phyloP scores from a whole-genome alignment of 2,888 invertebrate species.

The Lordiphosa fenestrarum region DNA sequence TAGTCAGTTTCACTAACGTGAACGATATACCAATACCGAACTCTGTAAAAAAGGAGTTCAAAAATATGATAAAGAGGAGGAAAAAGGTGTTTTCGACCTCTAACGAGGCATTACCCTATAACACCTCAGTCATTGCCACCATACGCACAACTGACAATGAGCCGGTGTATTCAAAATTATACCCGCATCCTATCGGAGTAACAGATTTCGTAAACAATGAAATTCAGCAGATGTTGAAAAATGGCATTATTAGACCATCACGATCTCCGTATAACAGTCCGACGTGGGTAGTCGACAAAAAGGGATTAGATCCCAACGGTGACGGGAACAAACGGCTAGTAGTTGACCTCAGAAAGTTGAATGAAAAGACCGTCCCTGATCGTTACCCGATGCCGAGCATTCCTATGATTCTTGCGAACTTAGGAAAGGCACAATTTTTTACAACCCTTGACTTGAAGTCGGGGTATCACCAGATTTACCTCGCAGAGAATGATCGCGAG shows the following conservation, averaged over 20 bases:
- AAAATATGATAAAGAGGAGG: constrained; percentile 10
- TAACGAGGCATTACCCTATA: constrained; percentile 5
- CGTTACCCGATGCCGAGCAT: too few relatives aligned
- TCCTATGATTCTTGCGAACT: too few relatives aligned
- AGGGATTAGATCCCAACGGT: constrained; percentile 63
- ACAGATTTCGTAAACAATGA: constrained; percentile 21
- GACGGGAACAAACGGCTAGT: constrained; percentile 22
- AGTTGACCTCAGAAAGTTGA: constrained; percentile 5
- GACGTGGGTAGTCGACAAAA: constrained; percentile 34
- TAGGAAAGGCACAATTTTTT: too few relatives aligned
- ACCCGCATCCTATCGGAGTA: constrained; percentile 12
- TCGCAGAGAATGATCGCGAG: too few relatives aligned
- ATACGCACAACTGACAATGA: constrained; percentile 19
- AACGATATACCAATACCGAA: constrained; percentile 11
- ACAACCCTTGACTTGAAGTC: too few relatives aligned
- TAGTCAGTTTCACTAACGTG: constrained; percentile 20
- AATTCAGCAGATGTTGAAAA: constrained; percentile 12
- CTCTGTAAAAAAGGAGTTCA: constrained; percentile 13
- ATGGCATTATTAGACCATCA: constrained; percentile 12
- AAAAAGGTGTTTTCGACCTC: constrained; percentile 8
- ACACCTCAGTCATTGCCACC: constrained; percentile 18
- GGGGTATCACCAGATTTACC: too few relatives aligned
- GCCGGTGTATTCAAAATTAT: constrained; percentile 13
- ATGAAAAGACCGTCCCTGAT: too few relatives aligned
- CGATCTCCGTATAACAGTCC: constrained; percentile 15